Evolutionary conservation across 2,888 invertebrate genomes (phyloP).

Genomic region (Oligia strigilis): DNA sequence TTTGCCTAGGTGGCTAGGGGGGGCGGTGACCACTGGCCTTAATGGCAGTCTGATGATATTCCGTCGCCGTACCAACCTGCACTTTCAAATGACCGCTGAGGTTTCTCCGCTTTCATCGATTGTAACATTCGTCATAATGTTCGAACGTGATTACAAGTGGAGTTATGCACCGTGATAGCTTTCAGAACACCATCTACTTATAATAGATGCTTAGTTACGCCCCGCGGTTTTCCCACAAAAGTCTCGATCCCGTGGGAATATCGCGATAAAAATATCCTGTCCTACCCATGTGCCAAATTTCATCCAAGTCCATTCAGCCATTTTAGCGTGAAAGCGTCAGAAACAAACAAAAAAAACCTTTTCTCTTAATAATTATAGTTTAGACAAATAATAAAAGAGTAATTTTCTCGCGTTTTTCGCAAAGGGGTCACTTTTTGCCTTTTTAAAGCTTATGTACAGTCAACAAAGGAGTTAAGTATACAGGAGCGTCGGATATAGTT

Average conservation of each 20-base stretch:
- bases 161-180: neutral
- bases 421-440: neutral
- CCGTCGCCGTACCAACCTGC: constrained; percentile 33
- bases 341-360: neutral
- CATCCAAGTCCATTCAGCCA: too few species aligned
- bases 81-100: constrained; percentile 54
- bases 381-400: neutral
- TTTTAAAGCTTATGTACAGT: neutral
- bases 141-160: neutral
- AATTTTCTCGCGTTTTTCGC: neutral
- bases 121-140: constrained; percentile 5
- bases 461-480: too few species aligned
- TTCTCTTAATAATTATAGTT: neutral
- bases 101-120: constrained; percentile 57
- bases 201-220: neutral
- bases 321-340: neutral
- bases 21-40: constrained; percentile 17
- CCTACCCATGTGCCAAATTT: neutral
- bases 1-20: constrained; percentile 8
- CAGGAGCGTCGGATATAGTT: too few species aligned
- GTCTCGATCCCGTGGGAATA: neutral
- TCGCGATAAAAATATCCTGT: neutral
- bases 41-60: constrained; percentile 42
- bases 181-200: constrained; percentile 5
- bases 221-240: neutral